These are phyloP conservation scores for Thaumetopoea pityocampa DNA, from an alignment of 1,140 invertebrate genomes.

Conservation along the genomic window DNA sequence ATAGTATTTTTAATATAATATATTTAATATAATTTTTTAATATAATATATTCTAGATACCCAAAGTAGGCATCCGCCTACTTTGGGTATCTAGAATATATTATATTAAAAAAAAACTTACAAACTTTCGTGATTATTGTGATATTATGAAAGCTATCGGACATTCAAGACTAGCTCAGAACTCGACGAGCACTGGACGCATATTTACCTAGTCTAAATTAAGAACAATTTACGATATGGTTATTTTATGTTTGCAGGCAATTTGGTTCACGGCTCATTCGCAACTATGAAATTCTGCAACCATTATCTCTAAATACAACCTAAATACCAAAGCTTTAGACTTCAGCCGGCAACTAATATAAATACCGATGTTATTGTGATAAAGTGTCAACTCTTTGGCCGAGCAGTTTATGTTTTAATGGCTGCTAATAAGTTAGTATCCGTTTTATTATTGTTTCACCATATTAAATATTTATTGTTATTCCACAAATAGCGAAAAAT, in stretches of 20 bases:
- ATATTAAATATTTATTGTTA: no score
- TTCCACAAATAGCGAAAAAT: no score
- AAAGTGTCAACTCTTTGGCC: background rate
- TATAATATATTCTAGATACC: no score
- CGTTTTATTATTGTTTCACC: no score
- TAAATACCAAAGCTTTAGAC: slow-evolving; percentile 8
- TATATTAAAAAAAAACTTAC: no score
- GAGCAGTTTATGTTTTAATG: no score
- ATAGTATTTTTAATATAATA: no score
- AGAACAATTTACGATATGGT: slow-evolving; percentile 57
- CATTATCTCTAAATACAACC: slow-evolving; percentile 19
- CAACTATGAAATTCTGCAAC: slow-evolving; percentile 37
- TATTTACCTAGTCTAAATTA: slow-evolving; percentile 55
- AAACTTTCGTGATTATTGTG: no score
- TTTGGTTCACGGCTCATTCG: slow-evolving; percentile 56
- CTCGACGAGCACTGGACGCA: slow-evolving; percentile 19
- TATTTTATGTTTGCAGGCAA: slow-evolving; percentile 57
- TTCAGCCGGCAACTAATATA: slow-evolving; percentile 3
- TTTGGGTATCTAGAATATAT: no score
- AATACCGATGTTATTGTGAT: background rate
- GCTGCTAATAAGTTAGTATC: no score
- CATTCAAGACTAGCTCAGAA: slow-evolving; percentile 29
- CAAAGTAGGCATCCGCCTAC: no score
- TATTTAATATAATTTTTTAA: no score
- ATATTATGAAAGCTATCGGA: slow-evolving; percentile 27